Conservation (phyloP, 2,797 vertebrate genomes). For the Natrix natrix region DNA sequence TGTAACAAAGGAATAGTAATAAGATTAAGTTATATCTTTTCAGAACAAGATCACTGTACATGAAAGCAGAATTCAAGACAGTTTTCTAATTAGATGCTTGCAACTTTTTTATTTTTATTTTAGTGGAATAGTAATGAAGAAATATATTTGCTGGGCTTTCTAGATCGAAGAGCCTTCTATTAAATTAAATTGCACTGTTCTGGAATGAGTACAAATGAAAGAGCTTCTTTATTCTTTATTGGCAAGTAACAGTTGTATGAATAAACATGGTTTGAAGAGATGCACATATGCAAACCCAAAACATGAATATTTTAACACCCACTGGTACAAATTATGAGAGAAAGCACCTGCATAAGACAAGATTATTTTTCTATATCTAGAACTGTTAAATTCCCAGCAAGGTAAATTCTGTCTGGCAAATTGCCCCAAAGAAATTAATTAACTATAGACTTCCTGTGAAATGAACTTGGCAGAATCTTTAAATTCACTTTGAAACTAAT, state of each 20-base stretch:
- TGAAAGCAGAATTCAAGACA: constrained; percentile 6
- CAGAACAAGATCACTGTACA: not conserved
- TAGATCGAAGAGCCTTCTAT: constrained; percentile 7
- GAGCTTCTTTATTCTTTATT: not conserved
- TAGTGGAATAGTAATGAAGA: not conserved
- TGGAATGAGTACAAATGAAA: constrained; percentile 18
- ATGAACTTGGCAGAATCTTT: constrained; percentile 17
- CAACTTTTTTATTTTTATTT: not conserved
- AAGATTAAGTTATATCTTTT: not conserved
- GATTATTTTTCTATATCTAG: constrained; percentile 41
- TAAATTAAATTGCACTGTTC: not conserved
- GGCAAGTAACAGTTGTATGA: constrained; percentile 53
- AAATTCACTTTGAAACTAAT: constrained; percentile 29
- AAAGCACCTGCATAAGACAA: constrained; percentile 57
- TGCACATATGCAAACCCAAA: constrained; percentile 61
- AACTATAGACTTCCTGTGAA: constrained; percentile 13
- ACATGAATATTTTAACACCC: constrained; percentile 65
- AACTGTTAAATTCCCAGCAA: constrained; percentile 57
- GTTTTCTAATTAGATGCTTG: not conserved
- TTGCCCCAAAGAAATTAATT: constrained; percentile 27
- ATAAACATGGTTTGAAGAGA: constrained; percentile 60
- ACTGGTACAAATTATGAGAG: constrained; percentile 61
- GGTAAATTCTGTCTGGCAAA: constrained; percentile 48
- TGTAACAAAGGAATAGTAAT: not conserved
- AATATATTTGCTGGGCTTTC: not conserved